A percentile compares a stretch with the other conserved stretches of the same genome.
phyloP scores from a whole-genome alignment of 2,113 vertebrate species.

The Microcebus lehilahytsara region DNA sequence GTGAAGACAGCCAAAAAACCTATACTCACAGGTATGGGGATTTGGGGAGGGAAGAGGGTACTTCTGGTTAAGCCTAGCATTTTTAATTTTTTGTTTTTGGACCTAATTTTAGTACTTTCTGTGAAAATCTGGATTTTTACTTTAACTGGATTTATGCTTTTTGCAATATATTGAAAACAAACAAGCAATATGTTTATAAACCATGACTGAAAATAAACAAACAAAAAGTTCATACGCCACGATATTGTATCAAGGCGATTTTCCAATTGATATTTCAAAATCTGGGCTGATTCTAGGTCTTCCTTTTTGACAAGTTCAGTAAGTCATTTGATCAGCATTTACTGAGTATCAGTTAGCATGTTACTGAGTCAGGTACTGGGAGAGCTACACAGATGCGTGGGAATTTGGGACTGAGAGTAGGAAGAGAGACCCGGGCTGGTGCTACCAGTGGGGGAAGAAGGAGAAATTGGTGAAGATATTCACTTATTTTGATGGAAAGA shows the following conservation, averaged over 20 bases:
- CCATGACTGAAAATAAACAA: background rate
- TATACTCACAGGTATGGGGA: slow-evolving; percentile 72
- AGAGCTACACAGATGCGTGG: too few relatives aligned
- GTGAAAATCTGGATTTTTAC: slow-evolving; percentile 21
- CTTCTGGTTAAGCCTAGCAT: background rate
- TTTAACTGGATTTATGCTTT: background rate
- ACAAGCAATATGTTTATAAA: background rate
- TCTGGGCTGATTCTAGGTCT: background rate
- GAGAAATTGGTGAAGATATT: background rate
- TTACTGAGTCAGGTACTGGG: background rate
- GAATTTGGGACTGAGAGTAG: background rate
- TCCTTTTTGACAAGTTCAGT: background rate
- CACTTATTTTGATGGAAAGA: background rate
- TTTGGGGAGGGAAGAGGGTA: background rate
- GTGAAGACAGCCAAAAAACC: slow-evolving; percentile 81
- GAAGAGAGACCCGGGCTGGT: background rate
- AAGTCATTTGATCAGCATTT: background rate
- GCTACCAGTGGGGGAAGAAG: background rate
- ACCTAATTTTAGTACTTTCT: background rate
- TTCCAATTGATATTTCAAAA: background rate
- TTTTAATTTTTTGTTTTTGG: background rate
- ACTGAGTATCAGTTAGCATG: background rate
- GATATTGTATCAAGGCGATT: background rate
- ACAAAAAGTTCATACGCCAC: background rate
- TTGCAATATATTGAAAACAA: background rate